Base-by-base conservation (phyloP, 2,888 invertebrate genomes). In the Omphaloscelis lunosa region DNA sequence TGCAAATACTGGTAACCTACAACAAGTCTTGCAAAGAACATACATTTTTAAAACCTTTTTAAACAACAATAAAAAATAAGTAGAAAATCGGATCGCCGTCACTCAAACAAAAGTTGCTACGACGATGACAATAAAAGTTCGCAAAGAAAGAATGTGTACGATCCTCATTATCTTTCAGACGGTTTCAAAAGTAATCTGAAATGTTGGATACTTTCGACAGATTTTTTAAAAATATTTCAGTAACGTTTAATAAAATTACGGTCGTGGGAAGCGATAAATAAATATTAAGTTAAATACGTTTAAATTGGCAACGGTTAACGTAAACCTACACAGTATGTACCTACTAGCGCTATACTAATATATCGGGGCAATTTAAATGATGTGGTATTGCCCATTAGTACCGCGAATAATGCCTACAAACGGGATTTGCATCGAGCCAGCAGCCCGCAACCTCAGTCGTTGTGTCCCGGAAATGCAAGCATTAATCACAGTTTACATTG, bases 401-500 rank as follows among this genome's bases (percentile, higher is more conserved):
- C 51, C 58, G 15, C 72, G 63, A 72, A 65, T 65, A 77, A 78
- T 82, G 69, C 70, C 71, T 77, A 72, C 58, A 67, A 72, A 66
- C 56, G 29, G 67, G 62, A 78, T 85, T 86, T 83, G 78, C 76
- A 83, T 74, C 41, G 77, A 79, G 34, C 75, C 81, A 75, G 78
- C 34, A 63, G 63, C 39, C 77, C 87, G 77, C 59, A 68, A 80
- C 83, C 80, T 72, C 73, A 77, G 69, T 53, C 71, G 72, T 67
- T 84, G 76, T 73, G 67, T 56, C 34, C 88, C 84, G 89, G 89
- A 89, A 89, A 85, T 84, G 71, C 74, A 59, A 39, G 65, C 84
- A 89, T 88, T 86, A 88, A 89, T 89, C 89, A 89, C 70, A 67
- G 56, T 77, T 77, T 78, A 80, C 81, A 78, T 79, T 84, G 83